phyloP scores from a whole-genome alignment of 2,113 vertebrate genomes.

The Steatornis caripensis region DNA sequence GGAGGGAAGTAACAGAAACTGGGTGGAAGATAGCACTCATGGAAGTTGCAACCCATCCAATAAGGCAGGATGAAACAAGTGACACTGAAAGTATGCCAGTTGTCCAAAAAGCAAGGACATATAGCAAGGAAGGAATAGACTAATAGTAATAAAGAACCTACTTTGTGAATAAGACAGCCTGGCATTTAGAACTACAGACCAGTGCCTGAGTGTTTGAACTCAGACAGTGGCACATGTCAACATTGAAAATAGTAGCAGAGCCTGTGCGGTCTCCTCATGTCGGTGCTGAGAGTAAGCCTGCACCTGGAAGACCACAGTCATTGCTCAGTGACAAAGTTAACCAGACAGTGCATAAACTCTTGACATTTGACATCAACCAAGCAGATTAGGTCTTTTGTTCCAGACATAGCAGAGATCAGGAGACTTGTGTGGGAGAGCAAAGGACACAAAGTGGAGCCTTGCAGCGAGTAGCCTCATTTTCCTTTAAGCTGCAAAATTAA shows the following conservation, averaged over 20 bases:
- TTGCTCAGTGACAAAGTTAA: not conserved
- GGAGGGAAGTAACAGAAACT: not conserved
- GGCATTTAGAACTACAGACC: not conserved
- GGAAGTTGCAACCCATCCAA: not conserved
- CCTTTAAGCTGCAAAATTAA: not conserved
- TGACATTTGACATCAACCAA: not conserved
- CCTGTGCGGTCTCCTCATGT: not conserved
- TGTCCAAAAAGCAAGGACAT: not conserved
- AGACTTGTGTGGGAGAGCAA: not conserved
- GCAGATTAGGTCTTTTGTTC: not conserved
- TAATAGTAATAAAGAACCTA: not conserved
- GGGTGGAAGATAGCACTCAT: not conserved
- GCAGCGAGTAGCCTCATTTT: not conserved
- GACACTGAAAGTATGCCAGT: not conserved
- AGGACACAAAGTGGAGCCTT: not conserved
- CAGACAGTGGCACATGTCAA: rapidly evolving
- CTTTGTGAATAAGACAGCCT: not conserved
- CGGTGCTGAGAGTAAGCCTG: not conserved
- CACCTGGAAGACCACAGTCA: not conserved
- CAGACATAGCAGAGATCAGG: not conserved
- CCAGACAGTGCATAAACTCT: not conserved
- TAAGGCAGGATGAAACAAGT: not conserved
- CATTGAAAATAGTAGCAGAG: not conserved
- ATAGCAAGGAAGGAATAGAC: not conserved
- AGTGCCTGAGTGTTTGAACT: not conserved